These are phyloP conservation scores for Ectemnius lituratus DNA, from an alignment of 2,888 invertebrate genomes.

Conservation along the genomic window DNA sequence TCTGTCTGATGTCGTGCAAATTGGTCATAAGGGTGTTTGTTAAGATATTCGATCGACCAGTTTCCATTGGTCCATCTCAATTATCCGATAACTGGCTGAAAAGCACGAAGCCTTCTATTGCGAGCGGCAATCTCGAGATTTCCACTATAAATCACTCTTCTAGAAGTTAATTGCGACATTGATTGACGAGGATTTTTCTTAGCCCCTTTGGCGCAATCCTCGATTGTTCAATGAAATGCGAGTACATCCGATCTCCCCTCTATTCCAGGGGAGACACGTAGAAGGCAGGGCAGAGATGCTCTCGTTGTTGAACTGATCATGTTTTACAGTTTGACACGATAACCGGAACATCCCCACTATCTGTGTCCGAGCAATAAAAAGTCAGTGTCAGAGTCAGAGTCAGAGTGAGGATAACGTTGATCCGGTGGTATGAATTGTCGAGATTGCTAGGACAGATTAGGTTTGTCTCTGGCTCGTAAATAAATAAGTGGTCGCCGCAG, in stretches of 20 bases:
- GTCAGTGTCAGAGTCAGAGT: background rate
- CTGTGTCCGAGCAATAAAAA: background rate
- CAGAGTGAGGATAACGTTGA: too few relatives aligned
- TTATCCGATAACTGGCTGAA: too few relatives aligned
- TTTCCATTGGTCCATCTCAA: too few relatives aligned
- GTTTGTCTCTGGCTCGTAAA: too few relatives aligned
- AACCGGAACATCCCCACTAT: constrained; percentile 11
- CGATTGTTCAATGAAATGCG: background rate
- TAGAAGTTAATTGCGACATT: background rate
- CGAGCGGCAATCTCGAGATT: background rate
- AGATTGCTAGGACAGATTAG: too few relatives aligned
- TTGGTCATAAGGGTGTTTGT: constrained; percentile 62
- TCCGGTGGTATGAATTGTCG: too few relatives aligned
- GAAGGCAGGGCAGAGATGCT: background rate
- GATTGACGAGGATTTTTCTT: background rate
- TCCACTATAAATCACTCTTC: background rate
- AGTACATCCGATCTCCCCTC: background rate
- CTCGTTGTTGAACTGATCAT: background rate
- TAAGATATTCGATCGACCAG: constrained; percentile 20
- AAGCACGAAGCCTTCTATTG: too few relatives aligned
- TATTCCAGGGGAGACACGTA: background rate
- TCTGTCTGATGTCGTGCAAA: constrained; percentile 59
- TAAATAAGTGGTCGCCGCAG: too few relatives aligned
- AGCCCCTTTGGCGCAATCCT: background rate
- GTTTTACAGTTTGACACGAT: background rate